Evolutionary conservation across 2,888 invertebrate species (phyloP).

Genomic region (Megalurothrips usitatus): DNA sequence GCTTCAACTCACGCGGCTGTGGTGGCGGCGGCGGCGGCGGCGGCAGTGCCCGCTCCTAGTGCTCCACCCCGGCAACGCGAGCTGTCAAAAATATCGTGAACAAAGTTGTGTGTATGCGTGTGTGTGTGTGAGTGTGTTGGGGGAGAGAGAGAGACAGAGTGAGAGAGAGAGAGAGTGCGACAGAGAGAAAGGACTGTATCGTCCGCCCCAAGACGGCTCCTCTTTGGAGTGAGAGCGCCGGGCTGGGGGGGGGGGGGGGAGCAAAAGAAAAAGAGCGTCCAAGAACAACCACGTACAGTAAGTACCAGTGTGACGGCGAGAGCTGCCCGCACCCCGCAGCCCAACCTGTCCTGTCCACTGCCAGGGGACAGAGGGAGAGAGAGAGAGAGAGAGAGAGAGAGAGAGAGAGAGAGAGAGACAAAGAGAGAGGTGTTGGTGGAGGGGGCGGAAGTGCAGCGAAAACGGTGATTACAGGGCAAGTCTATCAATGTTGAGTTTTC

Average conservation of each 20-base stretch:
- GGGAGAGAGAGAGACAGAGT: background rate
- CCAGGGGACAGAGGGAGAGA: background rate
- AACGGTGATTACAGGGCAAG: no score
- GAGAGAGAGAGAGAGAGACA: background rate
- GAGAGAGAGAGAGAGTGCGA: background rate
- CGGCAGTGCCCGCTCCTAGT: background rate
- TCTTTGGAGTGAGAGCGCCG: no score
- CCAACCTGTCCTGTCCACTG: no score
- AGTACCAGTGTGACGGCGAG: no score
- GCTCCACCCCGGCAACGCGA: background rate
- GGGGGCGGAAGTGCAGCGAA: background rate
- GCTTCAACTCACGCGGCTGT: constrained; percentile 4
- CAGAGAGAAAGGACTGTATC: background rate
- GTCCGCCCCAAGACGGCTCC: no score
- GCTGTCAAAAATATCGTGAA: constrained; percentile 26
- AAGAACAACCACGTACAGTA: no score
- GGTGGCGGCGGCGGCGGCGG: background rate
- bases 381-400: constrained; percentile 11
- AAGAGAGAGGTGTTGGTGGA: background rate
- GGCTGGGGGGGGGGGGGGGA: no score
- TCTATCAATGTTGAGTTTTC: no score
- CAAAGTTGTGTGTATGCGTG: constrained; percentile 7
- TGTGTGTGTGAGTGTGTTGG: background rate
- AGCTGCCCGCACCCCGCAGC: no score
- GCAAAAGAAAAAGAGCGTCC: no score